Conservation (phyloP, 2,113 vertebrate species). For the Callipepla squamata region DNA sequence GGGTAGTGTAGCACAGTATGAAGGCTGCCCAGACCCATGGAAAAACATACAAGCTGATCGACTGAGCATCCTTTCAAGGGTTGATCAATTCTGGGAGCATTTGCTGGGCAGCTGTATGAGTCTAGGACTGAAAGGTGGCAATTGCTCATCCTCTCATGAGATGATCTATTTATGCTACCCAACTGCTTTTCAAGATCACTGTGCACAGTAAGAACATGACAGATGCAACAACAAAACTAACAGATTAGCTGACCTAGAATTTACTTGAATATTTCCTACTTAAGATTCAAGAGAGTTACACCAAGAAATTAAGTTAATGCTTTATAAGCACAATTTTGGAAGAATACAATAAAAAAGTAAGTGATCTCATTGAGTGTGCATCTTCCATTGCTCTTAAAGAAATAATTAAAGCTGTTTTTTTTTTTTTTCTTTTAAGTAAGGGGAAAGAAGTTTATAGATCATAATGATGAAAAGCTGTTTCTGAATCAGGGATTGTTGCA, state of each 20-base stretch:
- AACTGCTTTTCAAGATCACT: background rate
- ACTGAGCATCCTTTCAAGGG: background rate
- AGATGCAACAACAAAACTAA: background rate
- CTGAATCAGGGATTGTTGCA: background rate
- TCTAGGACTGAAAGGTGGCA: background rate
- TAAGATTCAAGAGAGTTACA: background rate
- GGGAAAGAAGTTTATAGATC: background rate
- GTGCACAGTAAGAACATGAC: background rate
- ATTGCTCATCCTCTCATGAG: background rate
- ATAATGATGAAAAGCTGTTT: background rate
- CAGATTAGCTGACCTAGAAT: background rate
- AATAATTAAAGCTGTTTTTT: background rate
- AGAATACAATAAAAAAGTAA: background rate
- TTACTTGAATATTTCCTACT: background rate
- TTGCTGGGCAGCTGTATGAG: background rate
- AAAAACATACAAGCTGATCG: background rate
- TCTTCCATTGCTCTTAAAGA: background rate
- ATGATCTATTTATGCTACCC: background rate
- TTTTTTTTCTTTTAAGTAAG: background rate
- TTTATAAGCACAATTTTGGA: background rate
- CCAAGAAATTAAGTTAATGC: background rate
- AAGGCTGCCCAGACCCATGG: background rate
- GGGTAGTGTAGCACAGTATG: background rate
- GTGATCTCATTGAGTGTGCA: background rate
- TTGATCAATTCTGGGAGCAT: background rate